Evolutionary conservation across 2,113 vertebrate genomes (phyloP).

Genomic region (Manacus vitellinus): DNA sequence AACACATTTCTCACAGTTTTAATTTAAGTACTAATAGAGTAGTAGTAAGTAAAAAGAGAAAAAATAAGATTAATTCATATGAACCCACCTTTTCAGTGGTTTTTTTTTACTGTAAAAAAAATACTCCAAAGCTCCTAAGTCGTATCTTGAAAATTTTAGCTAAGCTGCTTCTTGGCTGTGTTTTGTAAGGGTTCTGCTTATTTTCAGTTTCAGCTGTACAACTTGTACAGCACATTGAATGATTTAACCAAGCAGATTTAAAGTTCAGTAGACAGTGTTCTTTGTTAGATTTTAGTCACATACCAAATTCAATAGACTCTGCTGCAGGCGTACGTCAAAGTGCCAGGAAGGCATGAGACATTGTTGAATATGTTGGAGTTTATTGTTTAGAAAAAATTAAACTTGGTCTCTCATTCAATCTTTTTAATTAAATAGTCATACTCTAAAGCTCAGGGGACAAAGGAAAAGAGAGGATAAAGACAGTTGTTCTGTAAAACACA

Average conservation of each 20-base stretch:
- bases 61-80: neutral
- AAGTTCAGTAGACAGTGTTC: conserved; percentile 70
- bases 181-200: conserved; percentile 41
- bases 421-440: conserved; percentile 73
- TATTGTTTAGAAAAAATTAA: conserved; percentile 75
- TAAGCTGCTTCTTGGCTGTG: neutral
- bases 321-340: conserved; percentile 71
- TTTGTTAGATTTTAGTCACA: conserved; percentile 77
- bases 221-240: conserved; percentile 44
- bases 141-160: conserved; percentile 2
- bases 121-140: neutral
- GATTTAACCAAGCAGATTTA: conserved; percentile 70
- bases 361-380: conserved; percentile 63
- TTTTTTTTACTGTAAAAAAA: neutral
- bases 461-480: conserved; percentile 39
- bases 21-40: neutral
- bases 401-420: conserved; percentile 58
- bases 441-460: conserved; percentile 55
- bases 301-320: conserved; percentile 73
- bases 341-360: conserved; percentile 74
- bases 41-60: neutral
- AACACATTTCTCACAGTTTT: neutral
- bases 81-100: neutral
- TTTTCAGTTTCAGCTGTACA: conserved; percentile 67
- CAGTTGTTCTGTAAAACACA: conserved; percentile 43